These are phyloP conservation scores for Hippocampus mohnikei DNA, from an alignment of 2,113 vertebrate species.

Conservation along the genomic window DNA sequence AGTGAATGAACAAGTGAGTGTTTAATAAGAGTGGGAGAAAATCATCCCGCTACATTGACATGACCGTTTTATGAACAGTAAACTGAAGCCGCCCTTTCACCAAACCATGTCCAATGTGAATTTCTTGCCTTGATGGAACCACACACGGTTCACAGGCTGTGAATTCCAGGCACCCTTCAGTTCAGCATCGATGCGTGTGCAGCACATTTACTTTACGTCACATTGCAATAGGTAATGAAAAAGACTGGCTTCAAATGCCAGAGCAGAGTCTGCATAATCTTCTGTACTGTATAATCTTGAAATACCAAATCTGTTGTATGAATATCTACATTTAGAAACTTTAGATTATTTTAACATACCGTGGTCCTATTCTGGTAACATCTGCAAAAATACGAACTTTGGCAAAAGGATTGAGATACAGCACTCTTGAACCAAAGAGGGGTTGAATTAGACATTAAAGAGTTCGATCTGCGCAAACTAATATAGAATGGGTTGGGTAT, in stretches of 20 bases:
- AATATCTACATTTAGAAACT: neutral
- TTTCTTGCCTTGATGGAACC: neutral
- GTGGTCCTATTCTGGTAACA: neutral
- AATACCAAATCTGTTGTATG: neutral
- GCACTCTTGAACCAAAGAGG: neutral
- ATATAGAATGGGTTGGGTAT: neutral
- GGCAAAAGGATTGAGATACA: neutral
- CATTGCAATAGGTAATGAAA: neutral
- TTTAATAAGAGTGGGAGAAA: neutral
- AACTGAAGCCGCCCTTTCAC: neutral
- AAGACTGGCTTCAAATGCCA: neutral
- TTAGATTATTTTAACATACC: neutral
- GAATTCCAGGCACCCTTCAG: neutral
- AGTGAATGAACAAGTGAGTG: neutral
- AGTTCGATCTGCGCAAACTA: neutral
- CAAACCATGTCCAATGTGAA: slow-evolving; percentile 1
- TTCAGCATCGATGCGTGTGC: neutral
- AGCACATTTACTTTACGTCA: neutral
- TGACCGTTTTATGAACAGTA: neutral
- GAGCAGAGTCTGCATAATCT: neutral
- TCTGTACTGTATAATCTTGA: neutral
- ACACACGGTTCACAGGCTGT: slow-evolving; percentile 4
- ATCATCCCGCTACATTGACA: neutral
- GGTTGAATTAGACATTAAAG: neutral
- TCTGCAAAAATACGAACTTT: neutral